phyloP scores from a whole-genome alignment of 2,797 vertebrate genomes.

The Ctenochaetus hawaiiensis region DNA sequence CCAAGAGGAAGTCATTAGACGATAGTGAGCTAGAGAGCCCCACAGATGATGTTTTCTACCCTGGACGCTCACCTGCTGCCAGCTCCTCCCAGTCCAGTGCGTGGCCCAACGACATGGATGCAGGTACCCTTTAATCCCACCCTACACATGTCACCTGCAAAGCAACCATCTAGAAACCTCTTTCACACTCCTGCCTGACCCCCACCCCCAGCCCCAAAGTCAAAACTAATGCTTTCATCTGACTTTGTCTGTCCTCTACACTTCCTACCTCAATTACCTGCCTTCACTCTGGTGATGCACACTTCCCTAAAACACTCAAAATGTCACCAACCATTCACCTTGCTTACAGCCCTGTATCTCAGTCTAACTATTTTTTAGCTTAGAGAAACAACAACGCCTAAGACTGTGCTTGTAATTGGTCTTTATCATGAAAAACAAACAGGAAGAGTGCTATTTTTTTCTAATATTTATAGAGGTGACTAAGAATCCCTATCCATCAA shows the following conservation, averaged over 20 bases:
- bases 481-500: not conserved
- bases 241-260: slow-evolving; percentile 39
- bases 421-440: not conserved
- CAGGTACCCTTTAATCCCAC: slow-evolving; percentile 84
- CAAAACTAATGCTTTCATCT: slow-evolving; percentile 45
- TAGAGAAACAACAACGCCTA: slow-evolving; percentile 4
- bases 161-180: slow-evolving; percentile 43
- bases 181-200: slow-evolving; percentile 31
- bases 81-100: slow-evolving; percentile 95
- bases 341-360: slow-evolving; percentile 1
- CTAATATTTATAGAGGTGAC: slow-evolving; percentile 6
- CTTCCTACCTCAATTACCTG: slow-evolving; percentile 19
- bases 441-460: not conserved
- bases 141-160: slow-evolving; percentile 30
- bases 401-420: not conserved
- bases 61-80: slow-evolving; percentile 93
- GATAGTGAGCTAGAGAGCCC: slow-evolving; percentile 97
- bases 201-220: slow-evolving; percentile 29
- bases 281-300: slow-evolving; percentile 17
- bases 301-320: slow-evolving; percentile 13
- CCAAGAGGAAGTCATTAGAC: slow-evolving; percentile 95
- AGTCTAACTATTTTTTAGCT: slow-evolving; percentile 5
- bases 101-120: slow-evolving; percentile 95
- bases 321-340: not conserved
- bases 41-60: slow-evolving; percentile 95